phyloP scores from a whole-genome alignment of 2,113 vertebrate species.

The Heterotis niloticus region DNA sequence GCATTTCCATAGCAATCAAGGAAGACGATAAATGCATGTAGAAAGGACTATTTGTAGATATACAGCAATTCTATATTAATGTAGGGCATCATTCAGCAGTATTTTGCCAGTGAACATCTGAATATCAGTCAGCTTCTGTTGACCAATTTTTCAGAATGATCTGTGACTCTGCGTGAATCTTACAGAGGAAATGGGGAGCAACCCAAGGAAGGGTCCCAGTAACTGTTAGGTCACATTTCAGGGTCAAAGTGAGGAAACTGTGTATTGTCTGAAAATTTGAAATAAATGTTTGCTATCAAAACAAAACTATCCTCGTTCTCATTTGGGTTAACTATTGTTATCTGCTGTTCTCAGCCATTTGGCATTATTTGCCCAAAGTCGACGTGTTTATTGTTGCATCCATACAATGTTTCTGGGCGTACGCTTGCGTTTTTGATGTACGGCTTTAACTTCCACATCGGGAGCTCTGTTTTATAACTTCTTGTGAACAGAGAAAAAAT shows the following conservation, averaged over 20 bases:
- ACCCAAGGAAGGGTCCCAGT: background rate
- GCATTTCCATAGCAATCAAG: conserved; percentile 11
- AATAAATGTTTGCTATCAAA: conserved; percentile 42
- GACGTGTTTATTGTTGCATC: too few relatives aligned
- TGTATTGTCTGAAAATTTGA: conserved; percentile 34
- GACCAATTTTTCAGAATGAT: conserved; percentile 18
- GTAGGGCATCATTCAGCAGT: conserved; percentile 24
- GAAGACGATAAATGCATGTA: conserved; percentile 10
- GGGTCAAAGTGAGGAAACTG: conserved; percentile 8
- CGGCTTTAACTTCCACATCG: background rate
- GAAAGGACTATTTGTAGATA: conserved; percentile 22
- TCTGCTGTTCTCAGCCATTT: too few relatives aligned
- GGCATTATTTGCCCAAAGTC: too few relatives aligned
- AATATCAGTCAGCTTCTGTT: conserved; percentile 32
- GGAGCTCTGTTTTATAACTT: background rate
- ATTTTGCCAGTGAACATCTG: conserved; percentile 29
- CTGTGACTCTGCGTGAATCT: conserved; percentile 30
- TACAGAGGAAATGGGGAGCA: background rate
- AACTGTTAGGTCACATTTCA: background rate
- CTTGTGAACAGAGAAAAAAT: background rate
- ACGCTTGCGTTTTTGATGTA: too few relatives aligned
- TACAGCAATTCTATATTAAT: conserved; percentile 12
- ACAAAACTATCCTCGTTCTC: background rate
- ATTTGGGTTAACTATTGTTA: background rate
- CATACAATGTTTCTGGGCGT: too few relatives aligned